Evolutionary conservation across 2,888 invertebrate species (phyloP).

Genomic region (Zonitis immaculata): DNA sequence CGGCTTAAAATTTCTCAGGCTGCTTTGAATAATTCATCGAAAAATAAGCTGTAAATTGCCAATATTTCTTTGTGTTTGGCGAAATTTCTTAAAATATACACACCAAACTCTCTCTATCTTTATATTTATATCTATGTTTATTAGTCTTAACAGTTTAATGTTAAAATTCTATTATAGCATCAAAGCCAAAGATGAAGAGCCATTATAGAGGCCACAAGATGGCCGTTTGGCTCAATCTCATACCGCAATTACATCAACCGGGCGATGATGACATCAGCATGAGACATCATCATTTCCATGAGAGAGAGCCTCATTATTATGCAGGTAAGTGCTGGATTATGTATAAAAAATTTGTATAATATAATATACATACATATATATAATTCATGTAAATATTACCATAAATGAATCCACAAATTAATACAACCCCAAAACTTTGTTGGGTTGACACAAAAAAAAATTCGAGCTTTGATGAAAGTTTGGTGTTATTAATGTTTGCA

Average conservation of each 20-base stretch:
- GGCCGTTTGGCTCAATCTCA: constrained; percentile 82
- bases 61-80: background rate
- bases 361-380: too few species aligned
- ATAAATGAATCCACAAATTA: too few species aligned
- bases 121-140: too few species aligned
- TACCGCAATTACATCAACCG: constrained; percentile 78
- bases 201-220: constrained; percentile 87
- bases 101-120: too few species aligned
- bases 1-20: constrained; percentile 24
- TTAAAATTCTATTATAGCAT: constrained; percentile 51
- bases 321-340: constrained; percentile 54
- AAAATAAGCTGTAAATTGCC: constrained; percentile 2
- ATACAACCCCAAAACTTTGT: too few species aligned
- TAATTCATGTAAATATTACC: too few species aligned
- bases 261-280: constrained; percentile 66
- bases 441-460: too few species aligned
- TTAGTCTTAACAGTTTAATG: constrained; percentile 18
- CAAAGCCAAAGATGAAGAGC: constrained; percentile 69
- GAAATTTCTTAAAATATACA: background rate
- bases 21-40: constrained; percentile 24
- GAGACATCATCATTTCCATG: constrained; percentile 73
- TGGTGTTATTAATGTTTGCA: too few species aligned
- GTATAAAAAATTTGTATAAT: background rate
- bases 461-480: too few species aligned
- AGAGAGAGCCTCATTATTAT: constrained; percentile 67